Base-by-base conservation (phyloP, 1,140 invertebrate species). In the Dendroctonus valens region DNA sequence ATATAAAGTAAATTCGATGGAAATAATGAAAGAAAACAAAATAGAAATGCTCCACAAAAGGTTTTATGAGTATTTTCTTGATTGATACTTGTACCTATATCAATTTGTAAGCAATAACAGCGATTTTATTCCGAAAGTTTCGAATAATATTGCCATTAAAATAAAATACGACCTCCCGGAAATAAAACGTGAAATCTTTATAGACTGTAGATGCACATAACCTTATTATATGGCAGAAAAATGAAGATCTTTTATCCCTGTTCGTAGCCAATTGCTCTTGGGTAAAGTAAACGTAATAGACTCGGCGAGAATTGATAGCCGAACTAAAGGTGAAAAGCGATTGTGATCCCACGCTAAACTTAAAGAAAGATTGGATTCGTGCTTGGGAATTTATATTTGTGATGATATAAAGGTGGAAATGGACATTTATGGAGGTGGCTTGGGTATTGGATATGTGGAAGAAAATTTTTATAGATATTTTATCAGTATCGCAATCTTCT, bases 251-350 rank as follows among this genome's bases (percentile, higher is more conserved):
- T 74, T 74, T 73, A 71, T 71, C 71, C 67, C 66, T 65, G 70
- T 71, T 73, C 70, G 55, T 74, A 72, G 69, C 65, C 73, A 72
- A 74, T 74, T 72, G 72, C 67, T 66, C 67, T 62, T 59, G 52
- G 63, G 48, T 67, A 72, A 72, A 69, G 68, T 73, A 73, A 73
- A 72, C 72, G 73, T 74, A 74, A 74, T 74, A 74, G 73, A 73
- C 59, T 74, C 69, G 70, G 70, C 66, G 70, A 69, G 71, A 74
- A 74, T 74, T 74, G 73, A 74, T 74, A 72, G 73, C 70, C 65
- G 68, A 68, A 73, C 69, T 72, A 73, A 75, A 75, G 74, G 74
- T 75, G 74, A 74, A 75, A 75, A 75, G 73, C 71, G 73, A 70
- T 74, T 71, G 68, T 66, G 73, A 73, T 71, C 65, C 68, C 49